phyloP scores from a whole-genome alignment of 2,888 invertebrate genomes.

The Drosophila multiciliata region DNA sequence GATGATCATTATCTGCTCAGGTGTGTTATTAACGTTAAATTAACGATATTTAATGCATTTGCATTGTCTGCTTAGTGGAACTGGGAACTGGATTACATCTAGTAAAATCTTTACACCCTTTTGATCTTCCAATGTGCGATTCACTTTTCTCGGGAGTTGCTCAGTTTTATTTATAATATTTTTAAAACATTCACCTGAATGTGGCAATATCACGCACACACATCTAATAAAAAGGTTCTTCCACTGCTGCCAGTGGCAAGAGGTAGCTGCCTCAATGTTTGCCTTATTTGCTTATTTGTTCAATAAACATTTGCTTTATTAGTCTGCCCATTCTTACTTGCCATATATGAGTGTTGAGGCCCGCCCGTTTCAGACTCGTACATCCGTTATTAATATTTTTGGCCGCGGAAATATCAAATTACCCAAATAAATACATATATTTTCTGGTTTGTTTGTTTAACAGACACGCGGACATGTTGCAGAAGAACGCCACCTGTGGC shows the following conservation, averaged over 20 bases:
- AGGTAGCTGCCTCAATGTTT: slow-evolving; percentile 53
- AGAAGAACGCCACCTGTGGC: slow-evolving; percentile 87
- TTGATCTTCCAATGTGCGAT: no score
- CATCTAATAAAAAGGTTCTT: slow-evolving; percentile 30
- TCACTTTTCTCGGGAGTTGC: background rate
- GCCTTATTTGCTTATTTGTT: slow-evolving; percentile 53
- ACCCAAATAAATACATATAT: slow-evolving; percentile 13
- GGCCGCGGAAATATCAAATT: slow-evolving; percentile 72
- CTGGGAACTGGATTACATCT: no score
- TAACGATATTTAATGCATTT: no score
- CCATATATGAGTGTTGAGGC: slow-evolving; percentile 3
- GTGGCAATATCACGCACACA: slow-evolving; percentile 12
- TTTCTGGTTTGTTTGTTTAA: slow-evolving; percentile 35
- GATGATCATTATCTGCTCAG: slow-evolving; percentile 84
- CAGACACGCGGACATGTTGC: slow-evolving; percentile 84
- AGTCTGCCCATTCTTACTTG: slow-evolving; percentile 20
- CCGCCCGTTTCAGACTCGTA: slow-evolving; percentile 21
- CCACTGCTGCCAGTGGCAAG: slow-evolving; percentile 1
- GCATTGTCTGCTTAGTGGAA: no score
- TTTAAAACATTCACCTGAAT: slow-evolving; percentile 11
- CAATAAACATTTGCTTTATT: slow-evolving; percentile 67
- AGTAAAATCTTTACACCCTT: no score
- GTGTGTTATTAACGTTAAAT: slow-evolving; percentile 71
- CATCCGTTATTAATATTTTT: slow-evolving; percentile 63
- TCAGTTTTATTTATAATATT: slow-evolving; percentile 1